A percentile compares a stretch with the other conserved stretches of the same genome.
Conservation (phyloP, 1,140 invertebrate species). For the Probaryconus sp. region DNA sequence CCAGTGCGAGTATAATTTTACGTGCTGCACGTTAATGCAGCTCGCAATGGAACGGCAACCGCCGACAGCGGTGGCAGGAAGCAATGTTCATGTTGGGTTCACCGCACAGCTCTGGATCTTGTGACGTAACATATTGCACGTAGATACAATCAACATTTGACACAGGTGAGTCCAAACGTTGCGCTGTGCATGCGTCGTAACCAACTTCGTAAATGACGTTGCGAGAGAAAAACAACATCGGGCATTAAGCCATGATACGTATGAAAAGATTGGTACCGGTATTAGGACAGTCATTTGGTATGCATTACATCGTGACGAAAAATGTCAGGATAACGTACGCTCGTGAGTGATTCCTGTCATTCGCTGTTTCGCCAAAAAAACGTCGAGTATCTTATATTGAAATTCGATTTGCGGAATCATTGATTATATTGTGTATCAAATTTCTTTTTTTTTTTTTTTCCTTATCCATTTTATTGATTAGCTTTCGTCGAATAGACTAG, state of each 20-base stretch:
- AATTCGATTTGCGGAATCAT: constrained; percentile 23
- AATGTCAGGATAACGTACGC: constrained; percentile 19
- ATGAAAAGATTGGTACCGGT: not conserved
- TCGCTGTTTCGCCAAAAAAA: constrained; percentile 37
- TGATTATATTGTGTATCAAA: constrained; percentile 25
- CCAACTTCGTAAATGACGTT: constrained; percentile 15
- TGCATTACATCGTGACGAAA: constrained; percentile 36
- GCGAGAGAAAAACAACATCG: constrained; percentile 16
- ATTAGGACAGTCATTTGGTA: constrained; percentile 22
- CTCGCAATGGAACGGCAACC: constrained; percentile 8
- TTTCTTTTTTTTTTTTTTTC: too few species aligned
- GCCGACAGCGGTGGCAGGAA: constrained; percentile 16
- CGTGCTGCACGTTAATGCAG: constrained; percentile 18
- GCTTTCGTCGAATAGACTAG: too few species aligned
- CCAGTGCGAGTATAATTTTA: constrained; percentile 17
- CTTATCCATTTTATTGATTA: constrained; percentile 49
- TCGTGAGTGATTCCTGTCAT: constrained; percentile 47
- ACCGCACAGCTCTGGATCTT: constrained; percentile 28
- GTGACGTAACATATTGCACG: constrained; percentile 27
- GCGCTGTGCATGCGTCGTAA: not conserved
- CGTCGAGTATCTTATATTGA: constrained; percentile 18
- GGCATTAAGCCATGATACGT: constrained; percentile 15
- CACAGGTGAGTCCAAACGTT: constrained; percentile 14
- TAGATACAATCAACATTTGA: constrained; percentile 25
- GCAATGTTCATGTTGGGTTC: constrained; percentile 27